phyloP scores from a whole-genome alignment of 2,888 invertebrate genomes.

The Cinara cedri region DNA sequence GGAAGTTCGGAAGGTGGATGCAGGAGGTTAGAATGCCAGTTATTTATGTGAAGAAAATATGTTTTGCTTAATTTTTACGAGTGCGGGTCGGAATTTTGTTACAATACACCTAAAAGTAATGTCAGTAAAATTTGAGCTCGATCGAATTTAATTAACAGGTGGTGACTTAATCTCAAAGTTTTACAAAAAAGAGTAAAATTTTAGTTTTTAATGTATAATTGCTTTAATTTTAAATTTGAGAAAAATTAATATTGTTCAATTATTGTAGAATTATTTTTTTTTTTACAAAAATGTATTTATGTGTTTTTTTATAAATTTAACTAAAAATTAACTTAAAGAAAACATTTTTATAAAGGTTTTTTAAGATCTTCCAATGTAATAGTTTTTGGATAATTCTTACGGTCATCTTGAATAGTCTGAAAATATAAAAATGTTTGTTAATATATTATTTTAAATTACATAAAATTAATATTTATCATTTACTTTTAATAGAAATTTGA shows the following conservation, averaged over 20 bases:
- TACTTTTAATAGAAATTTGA: not conserved
- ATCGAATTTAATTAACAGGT: not conserved
- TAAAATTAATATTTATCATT: not conserved
- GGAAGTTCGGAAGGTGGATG: too few relatives aligned
- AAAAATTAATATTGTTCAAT: not conserved
- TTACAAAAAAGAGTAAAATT: not conserved
- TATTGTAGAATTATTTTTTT: not conserved
- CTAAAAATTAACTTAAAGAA: too few relatives aligned
- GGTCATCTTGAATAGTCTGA: not conserved
- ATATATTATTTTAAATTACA: not conserved
- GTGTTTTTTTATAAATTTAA: too few relatives aligned
- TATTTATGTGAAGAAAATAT: not conserved
- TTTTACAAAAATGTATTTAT: not conserved
- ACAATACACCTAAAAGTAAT: not conserved
- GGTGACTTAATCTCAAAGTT: not conserved
- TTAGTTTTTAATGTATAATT: constrained; percentile 2
- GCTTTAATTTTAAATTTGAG: not conserved
- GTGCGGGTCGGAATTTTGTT: not conserved
- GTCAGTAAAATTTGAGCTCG: not conserved
- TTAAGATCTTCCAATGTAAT: not conserved
- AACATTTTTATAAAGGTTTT: not conserved
- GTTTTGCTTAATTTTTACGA: not conserved
- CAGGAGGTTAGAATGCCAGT: not conserved
- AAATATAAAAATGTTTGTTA: not conserved
- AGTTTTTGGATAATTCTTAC: not conserved